Percentiles rank a stretch among this genome's conserved stretches.
phyloP scores from a whole-genome alignment of 1,140 invertebrate genomes.

The Copidosoma floridanum region DNA sequence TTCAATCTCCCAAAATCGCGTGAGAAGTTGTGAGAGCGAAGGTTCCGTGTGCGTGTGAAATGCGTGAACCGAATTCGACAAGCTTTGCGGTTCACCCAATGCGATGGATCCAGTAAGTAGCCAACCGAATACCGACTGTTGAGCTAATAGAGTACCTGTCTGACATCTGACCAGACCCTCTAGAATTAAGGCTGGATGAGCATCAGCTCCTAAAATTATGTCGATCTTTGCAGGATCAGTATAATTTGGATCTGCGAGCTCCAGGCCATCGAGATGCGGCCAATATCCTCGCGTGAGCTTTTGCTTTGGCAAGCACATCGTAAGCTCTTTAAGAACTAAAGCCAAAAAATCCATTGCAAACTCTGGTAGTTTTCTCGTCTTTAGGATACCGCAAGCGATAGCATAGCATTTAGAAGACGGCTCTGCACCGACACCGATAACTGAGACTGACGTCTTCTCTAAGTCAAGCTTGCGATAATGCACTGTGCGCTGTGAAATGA shows the following conservation, averaged over 20 bases:
- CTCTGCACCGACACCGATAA: not conserved
- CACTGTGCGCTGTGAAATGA: not conserved
- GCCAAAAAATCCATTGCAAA: not conserved
- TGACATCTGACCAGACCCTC: not conserved
- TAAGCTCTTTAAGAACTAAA: not conserved
- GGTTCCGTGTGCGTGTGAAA: not conserved
- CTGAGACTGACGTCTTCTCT: not conserved
- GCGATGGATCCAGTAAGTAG: not conserved
- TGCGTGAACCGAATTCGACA: not conserved
- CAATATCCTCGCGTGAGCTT: not conserved
- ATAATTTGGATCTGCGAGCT: not conserved
- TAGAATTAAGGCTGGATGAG: not conserved
- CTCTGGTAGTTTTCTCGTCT: not conserved
- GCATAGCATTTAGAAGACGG: not conserved
- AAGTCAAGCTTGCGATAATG: not conserved
- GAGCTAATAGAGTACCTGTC: not conserved
- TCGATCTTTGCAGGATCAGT: not conserved
- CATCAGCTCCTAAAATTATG: too few species aligned
- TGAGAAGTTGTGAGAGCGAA: not conserved
- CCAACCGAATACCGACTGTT: not conserved
- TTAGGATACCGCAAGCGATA: not conserved
- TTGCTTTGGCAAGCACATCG: too few species aligned
- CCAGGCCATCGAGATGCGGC: not conserved
- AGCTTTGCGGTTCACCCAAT: not conserved
- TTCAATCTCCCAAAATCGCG: not conserved